A percentile compares a stretch with the other conserved stretches of the same genome.
Evolutionary conservation across 2,797 vertebrate species (phyloP).

Genomic region (Brotula barbata): DNA sequence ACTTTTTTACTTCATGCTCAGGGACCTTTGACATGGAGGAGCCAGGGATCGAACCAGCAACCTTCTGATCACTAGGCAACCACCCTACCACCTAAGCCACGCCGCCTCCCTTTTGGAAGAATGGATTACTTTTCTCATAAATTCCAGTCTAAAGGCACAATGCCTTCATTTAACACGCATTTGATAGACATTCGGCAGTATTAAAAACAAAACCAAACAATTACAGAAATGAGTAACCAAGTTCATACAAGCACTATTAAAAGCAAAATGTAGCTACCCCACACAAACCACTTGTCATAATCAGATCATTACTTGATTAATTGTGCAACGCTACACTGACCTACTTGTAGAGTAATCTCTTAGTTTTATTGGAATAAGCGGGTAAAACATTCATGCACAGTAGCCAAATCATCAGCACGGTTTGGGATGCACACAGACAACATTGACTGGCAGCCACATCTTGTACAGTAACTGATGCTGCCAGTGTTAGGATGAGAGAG

Average conservation of each 20-base stretch:
- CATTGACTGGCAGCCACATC: slow-evolving; percentile 8
- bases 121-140: too few species aligned
- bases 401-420: not conserved
- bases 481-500: slow-evolving; percentile 15
- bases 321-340: not conserved
- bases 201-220: too few species aligned
- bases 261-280: not conserved
- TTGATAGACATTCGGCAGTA: too few species aligned
- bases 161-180: too few species aligned
- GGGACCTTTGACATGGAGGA: too few species aligned
- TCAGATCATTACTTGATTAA: not conserved
- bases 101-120: too few species aligned
- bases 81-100: too few species aligned
- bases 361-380: not conserved
- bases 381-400: not conserved
- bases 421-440: slow-evolving; percentile 6
- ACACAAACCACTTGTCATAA: not conserved
- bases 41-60: too few species aligned
- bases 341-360: slow-evolving; percentile 3
- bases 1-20: too few species aligned
- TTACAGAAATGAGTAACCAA: not conserved
- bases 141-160: too few species aligned
- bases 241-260: not conserved
- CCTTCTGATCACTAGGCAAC: too few species aligned
- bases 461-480: slow-evolving; percentile 16